Conservation (phyloP, 2,113 vertebrate genomes). For the Acrocephalus kingi region DNA sequence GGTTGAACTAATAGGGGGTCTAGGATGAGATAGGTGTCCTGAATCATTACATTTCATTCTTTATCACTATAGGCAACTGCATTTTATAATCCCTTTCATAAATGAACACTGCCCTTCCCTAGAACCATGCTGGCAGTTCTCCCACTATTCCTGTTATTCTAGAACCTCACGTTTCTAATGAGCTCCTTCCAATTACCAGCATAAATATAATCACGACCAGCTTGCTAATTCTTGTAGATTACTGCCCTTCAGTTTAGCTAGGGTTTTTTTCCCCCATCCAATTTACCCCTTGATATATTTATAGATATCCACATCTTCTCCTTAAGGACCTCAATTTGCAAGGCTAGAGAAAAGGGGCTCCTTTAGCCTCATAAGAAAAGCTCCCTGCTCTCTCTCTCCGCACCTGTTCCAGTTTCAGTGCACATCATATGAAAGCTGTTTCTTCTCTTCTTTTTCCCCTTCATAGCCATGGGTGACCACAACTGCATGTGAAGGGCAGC, state of each 20-base stretch:
- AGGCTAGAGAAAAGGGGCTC: neutral
- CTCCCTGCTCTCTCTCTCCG: neutral
- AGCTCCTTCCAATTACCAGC: neutral
- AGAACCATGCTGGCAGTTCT: neutral
- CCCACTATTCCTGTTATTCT: neutral
- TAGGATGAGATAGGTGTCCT: neutral
- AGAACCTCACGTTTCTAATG: neutral
- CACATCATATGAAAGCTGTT: neutral
- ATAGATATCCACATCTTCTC: neutral
- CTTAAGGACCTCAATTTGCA: neutral
- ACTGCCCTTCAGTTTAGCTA: neutral
- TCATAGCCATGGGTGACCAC: neutral
- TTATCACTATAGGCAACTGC: neutral
- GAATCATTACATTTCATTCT: neutral
- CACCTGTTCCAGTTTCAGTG: neutral
- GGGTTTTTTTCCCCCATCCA: neutral
- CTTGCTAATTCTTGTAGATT: neutral
- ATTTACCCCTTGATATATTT: neutral
- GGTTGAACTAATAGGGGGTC: neutral
- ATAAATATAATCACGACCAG: neutral
- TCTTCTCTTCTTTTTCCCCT: neutral
- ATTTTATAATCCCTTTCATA: neutral
- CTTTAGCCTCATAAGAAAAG: neutral
- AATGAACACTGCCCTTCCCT: neutral
- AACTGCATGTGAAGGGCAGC: neutral